A percentile compares a stretch with the other conserved stretches of the same genome.
These are phyloP conservation scores for Ditylenchus weischeri DNA, from an alignment of 2,888 invertebrate species.

Conservation along the genomic window DNA sequence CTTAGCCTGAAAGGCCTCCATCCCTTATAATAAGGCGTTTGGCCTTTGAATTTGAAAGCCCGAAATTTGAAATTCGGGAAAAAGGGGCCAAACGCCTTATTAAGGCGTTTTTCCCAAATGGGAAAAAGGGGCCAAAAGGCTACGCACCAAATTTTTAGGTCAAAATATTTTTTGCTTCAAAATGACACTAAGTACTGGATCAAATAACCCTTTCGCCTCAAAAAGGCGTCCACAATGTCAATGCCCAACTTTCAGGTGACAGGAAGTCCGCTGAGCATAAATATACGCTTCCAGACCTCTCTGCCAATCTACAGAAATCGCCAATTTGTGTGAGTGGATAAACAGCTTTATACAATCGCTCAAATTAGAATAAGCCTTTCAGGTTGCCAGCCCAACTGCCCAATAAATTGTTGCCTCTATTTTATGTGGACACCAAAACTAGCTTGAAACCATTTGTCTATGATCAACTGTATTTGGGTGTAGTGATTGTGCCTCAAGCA, in stretches of 20 bases:
- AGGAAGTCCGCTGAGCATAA: constrained; percentile 39
- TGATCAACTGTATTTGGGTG: constrained; percentile 37
- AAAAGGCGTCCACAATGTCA: too few relatives aligned
- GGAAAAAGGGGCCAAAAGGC: too few relatives aligned
- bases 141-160: background rate
- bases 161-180: too few relatives aligned
- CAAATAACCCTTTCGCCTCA: too few relatives aligned
- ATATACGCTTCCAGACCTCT: constrained; percentile 43
- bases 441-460: constrained; percentile 33
- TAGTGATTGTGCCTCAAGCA: constrained; percentile 40
- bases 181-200: too few relatives aligned
- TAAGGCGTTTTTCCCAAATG: too few relatives aligned
- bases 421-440: constrained; percentile 43
- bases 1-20: too few relatives aligned
- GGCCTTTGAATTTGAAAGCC: too few relatives aligned
- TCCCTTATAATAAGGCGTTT: too few relatives aligned
- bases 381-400: constrained; percentile 44
- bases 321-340: constrained; percentile 35
- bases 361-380: constrained; percentile 17
- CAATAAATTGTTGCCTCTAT: constrained; percentile 40
- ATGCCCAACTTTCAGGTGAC: constrained; percentile 38
- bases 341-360: background rate
- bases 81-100: too few relatives aligned
- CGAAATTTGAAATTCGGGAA: too few relatives aligned
- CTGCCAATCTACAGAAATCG: constrained; percentile 40